These are phyloP conservation scores for Caenorhabditis becei DNA, from an alignment of 2,888 invertebrate species.

Conservation along the genomic window DNA sequence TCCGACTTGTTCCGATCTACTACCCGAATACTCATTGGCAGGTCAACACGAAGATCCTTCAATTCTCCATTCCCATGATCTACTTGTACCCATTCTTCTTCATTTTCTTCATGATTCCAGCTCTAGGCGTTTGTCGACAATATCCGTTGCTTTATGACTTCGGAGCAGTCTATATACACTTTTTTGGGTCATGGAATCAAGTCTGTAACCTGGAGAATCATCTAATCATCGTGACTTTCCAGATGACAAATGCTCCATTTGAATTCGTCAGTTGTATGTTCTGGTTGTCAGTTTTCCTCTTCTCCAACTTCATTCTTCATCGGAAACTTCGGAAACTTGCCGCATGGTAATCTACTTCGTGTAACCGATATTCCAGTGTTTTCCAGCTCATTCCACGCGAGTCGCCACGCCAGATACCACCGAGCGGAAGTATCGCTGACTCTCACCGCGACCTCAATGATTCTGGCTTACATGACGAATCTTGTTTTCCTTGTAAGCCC, in stretches of 20 bases:
- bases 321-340: slow-evolving; percentile 30
- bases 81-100: slow-evolving; percentile 16
- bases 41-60: slow-evolving; percentile 19
- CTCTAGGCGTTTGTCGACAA: slow-evolving; percentile 32
- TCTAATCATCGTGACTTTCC: not conserved
- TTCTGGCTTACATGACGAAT: slow-evolving; percentile 43
- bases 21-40: slow-evolving; percentile 19
- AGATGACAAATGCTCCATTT: slow-evolving; percentile 34
- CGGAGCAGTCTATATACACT: slow-evolving; percentile 35
- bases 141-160: slow-evolving; percentile 8
- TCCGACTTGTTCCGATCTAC: slow-evolving; percentile 27
- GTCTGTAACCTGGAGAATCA: not conserved
- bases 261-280: slow-evolving; percentile 17
- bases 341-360: too few species aligned
- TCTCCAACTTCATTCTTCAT: slow-evolving; percentile 20
- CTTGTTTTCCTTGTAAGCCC: slow-evolving; percentile 42
- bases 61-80: slow-evolving; percentile 15
- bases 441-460: slow-evolving; percentile 26
- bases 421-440: slow-evolving; percentile 37
- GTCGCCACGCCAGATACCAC: slow-evolving; percentile 24
- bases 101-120: slow-evolving; percentile 26
- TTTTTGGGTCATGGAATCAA: slow-evolving; percentile 24
- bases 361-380: not conserved
- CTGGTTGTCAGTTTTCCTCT: slow-evolving; percentile 25
- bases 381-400: slow-evolving; percentile 26